phyloP scores from a whole-genome alignment of 2,797 vertebrate genomes.

The Kryptopterus vitreolus region DNA sequence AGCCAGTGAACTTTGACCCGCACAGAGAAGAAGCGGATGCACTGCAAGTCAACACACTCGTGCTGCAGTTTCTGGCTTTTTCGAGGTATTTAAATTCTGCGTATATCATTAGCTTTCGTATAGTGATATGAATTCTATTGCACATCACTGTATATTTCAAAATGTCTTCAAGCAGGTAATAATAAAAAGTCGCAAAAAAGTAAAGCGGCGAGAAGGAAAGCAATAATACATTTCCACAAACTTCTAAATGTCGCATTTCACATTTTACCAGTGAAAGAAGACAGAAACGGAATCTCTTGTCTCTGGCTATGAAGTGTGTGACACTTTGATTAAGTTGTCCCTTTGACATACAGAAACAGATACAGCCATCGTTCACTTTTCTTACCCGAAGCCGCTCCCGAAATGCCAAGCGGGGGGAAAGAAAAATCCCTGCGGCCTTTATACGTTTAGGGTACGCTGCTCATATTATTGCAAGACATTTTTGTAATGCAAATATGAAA shows the following conservation, averaged over 20 bases:
- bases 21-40: constrained; percentile 81
- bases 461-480: background rate
- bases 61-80: constrained; percentile 90
- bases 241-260: background rate
- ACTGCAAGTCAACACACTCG: constrained; percentile 83
- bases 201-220: background rate
- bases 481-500: background rate
- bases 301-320: background rate
- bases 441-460: background rate
- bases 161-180: background rate
- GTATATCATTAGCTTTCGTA: background rate
- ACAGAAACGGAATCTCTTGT: background rate
- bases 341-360: constrained; percentile 2
- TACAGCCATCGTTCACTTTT: background rate
- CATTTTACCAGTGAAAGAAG: constrained; percentile 4
- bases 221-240: background rate
- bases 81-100: constrained; percentile 75
- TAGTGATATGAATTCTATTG: too few relatives aligned
- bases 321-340: constrained; percentile 22
- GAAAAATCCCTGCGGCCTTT: background rate
- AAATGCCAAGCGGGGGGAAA: constrained; percentile 15
- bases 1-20: constrained; percentile 72
- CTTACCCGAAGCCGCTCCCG: background rate
- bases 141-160: background rate
- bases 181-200: background rate